Evolutionary conservation across 2,113 vertebrate species (phyloP).

Genomic region (Hyperoodon ampullatus): DNA sequence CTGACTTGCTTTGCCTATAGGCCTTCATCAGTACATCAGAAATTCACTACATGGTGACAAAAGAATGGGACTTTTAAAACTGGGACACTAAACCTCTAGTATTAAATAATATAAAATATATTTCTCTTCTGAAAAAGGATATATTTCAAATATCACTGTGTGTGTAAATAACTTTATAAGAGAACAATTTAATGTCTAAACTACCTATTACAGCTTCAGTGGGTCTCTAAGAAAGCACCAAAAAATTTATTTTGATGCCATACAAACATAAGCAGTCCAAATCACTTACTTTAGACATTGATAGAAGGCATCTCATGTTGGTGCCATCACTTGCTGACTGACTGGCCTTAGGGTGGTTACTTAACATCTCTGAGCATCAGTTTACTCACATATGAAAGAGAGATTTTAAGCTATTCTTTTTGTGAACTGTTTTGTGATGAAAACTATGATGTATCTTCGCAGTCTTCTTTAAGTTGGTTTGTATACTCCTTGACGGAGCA

Average conservation of each 20-base stretch:
- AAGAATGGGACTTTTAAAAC: not conserved
- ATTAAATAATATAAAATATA: constrained; percentile 35
- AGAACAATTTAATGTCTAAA: not conserved
- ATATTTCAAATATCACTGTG: not conserved
- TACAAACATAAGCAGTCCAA: not conserved
- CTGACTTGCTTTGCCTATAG: not conserved
- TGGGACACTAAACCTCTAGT: not conserved
- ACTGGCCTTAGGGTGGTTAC: not conserved
- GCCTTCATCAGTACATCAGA: not conserved
- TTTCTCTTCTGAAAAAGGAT: not conserved
- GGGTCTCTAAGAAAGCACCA: not conserved
- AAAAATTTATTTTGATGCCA: not conserved
- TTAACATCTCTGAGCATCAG: not conserved
- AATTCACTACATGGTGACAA: not conserved
- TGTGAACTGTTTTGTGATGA: not conserved
- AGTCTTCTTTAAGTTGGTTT: not conserved
- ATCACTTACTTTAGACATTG: not conserved
- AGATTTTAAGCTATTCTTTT: not conserved
- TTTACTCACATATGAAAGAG: not conserved
- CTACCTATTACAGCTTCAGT: not conserved
- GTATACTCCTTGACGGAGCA: not conserved
- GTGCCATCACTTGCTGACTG: not conserved
- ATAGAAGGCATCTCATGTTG: not conserved
- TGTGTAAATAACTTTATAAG: not conserved
- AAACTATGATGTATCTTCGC: not conserved